These are phyloP conservation scores for Sphaerophoria taeniata DNA, from an alignment of 2,888 invertebrate species.

Conservation along the genomic window DNA sequence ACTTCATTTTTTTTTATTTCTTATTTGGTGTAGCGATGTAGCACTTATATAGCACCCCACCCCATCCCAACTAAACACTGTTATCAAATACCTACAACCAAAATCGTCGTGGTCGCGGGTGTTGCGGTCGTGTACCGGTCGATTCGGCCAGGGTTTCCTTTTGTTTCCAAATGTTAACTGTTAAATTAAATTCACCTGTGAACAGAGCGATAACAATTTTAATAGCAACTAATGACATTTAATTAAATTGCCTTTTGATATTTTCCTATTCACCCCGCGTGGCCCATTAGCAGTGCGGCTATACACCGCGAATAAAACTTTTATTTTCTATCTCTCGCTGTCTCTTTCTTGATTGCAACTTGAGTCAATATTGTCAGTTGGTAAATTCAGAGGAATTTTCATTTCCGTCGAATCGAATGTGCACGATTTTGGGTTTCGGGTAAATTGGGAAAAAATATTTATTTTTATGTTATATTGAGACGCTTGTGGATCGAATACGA, in stretches of 20 bases:
- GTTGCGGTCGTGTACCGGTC: no score
- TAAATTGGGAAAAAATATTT: constrained; percentile 64
- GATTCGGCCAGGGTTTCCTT: constrained; percentile 53
- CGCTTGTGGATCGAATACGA: constrained; percentile 23
- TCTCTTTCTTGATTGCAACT: not conserved
- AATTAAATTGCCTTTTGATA: constrained; percentile 73
- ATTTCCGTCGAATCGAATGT: constrained; percentile 52
- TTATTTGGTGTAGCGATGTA: constrained; percentile 42
- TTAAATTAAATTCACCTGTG: constrained; percentile 72
- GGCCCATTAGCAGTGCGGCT: constrained; percentile 22
- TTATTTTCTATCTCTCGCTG: not conserved
- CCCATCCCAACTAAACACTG: constrained; percentile 12
- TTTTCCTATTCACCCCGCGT: constrained; percentile 41
- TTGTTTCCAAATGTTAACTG: constrained; percentile 72
- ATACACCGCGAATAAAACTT: constrained; percentile 5
- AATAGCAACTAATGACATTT: constrained; percentile 73
- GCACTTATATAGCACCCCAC: constrained; percentile 25
- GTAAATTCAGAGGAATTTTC: constrained; percentile 49
- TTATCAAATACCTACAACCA: not conserved
- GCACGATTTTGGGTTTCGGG: constrained; percentile 65
- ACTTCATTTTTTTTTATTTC: constrained; percentile 57
- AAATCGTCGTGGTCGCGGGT: no score
- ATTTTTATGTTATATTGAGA: constrained; percentile 54
- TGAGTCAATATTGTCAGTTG: constrained; percentile 23
- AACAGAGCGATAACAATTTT: constrained; percentile 72